Base-by-base conservation (phyloP, 2,888 invertebrate species). In the Lasius fuliginosus region DNA sequence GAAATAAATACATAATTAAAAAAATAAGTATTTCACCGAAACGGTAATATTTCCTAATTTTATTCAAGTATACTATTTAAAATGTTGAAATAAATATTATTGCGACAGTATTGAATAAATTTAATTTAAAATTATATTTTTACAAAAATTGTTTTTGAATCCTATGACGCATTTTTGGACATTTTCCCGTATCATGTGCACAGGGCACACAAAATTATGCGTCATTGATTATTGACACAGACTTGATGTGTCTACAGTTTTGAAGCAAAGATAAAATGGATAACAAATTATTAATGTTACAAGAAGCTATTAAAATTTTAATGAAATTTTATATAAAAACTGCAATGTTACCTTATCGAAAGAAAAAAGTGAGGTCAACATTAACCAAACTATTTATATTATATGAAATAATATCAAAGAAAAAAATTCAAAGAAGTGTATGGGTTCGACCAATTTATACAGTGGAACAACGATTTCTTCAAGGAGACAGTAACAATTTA, bases 111-210 rank as follows among this genome's bases (percentile, higher is more conserved):
- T 30, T 60, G 15, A 60, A 60, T 30, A 60, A 60, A 60, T 60
- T 60, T 30, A 30, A 60, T 60, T 60, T 30, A 60, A 60, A 60
- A 60, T 60, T 60, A 30, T 60, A 60, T 60, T 60, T 18, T 60
- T 60, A 30, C 30, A 60, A 60, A 60, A 60, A 60, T 60, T 60
- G 12, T 15, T 30, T 60, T 60, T 60, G 8, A 60, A 60, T 60
- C 12, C 15, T 60, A 60, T 30, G 1, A 60, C 60, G 60, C 60
- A 60, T 60, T 42, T 42, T 42, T 42, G 11, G 40, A 9, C 40
- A 42, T 42, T 42, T 42, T 42, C 3, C 40, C 40, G 40, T 42
- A 42, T 42, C 40, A 42, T 42, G 40, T 42, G 40, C 40, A 62
- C 18, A 33, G 18, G 18, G 33, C 62, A 62, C 18, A 18, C 62